Evolutionary conservation across 2,113 vertebrate species (phyloP).

Genomic region (Panthera tigris): DNA sequence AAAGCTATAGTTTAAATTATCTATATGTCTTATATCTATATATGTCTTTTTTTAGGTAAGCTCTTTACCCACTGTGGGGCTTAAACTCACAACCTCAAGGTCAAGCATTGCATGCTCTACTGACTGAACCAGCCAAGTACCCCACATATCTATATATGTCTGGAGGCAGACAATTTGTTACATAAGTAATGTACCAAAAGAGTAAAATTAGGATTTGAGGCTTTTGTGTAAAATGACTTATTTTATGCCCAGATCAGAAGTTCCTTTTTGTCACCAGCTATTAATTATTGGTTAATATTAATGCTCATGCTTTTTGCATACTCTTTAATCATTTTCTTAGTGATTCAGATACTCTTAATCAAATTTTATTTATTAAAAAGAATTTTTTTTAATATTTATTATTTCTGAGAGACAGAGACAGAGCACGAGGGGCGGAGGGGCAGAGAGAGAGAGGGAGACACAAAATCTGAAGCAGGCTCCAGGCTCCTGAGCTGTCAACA

Average conservation of each 20-base stretch:
- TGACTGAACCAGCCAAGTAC: not conserved
- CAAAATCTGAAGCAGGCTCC: no score
- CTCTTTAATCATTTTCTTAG: not conserved
- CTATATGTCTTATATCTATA: not conserved
- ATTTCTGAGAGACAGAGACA: no score
- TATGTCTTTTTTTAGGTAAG: not conserved
- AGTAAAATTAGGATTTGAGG: not conserved
- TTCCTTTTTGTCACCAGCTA: not conserved
- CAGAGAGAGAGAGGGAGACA: no score
- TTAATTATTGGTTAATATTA: not conserved
- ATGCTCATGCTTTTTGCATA: not conserved
- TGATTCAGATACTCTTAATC: not conserved
- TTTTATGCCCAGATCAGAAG: not conserved
- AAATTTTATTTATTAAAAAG: slow-evolving; percentile 18
- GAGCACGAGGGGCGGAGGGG: no score
- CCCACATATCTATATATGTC: not conserved
- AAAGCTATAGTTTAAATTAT: not conserved
- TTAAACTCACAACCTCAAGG: not conserved
- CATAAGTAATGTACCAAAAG: not conserved
- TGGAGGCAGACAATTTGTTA: not conserved
- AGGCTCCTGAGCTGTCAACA: no score
- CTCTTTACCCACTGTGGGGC: not conserved
- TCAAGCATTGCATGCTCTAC: not conserved
- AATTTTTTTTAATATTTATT: no score
- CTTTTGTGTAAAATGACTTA: not conserved